Evolutionary conservation across 2,797 vertebrate species (phyloP), one percentile per base, ranked within the genome.

Genomic region (Arctocebus calabarensis): DNA sequence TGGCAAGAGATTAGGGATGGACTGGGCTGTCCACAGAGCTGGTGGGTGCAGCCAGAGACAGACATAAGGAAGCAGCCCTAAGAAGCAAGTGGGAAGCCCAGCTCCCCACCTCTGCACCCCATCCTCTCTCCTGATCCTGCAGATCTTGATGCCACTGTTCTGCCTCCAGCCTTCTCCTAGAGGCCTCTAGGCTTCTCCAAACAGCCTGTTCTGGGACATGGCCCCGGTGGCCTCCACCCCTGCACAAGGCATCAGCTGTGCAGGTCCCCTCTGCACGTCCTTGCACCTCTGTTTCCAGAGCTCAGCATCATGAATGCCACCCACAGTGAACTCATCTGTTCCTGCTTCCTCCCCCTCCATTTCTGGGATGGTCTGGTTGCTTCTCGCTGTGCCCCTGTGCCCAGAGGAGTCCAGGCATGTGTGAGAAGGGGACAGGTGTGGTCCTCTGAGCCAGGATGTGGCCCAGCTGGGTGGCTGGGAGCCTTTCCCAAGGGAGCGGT

Each of bases 41-140:
- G 0, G 0, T 6, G 2, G 0, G 0, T 6, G 2, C 2, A 0
- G 57, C 0, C 1, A 27, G 19, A 25, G 3, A 7, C 0, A 1
- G 84, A 27, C 55, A 2, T 14, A 0, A 6, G 40, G 29, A 75
- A 45, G 57, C 5, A 1, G 3, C 27, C 27, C 40, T 3, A 1
- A 43, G 3, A 9, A 7, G 3, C 57, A 4, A 2, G 66, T 1
- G 29, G 55, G 29, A 9, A n/a, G 27, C 13, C 13, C 2, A 7
- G 27, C 1, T 0, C 0, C 48, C 3, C 0, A 3, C 37, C 59
- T 66, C 32, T 25, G 22, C 48, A 6, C 74, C 32, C 9, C 1
- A 0, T 7, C 40, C 10, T 1, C 19, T 40, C 29, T 68, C 17
- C 66, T 2, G 0, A 23, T 40, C 7, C 40, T 59, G 13, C 20